Base-by-base conservation (phyloP, 2,113 vertebrate species). In the Ariopsis seemanni region DNA sequence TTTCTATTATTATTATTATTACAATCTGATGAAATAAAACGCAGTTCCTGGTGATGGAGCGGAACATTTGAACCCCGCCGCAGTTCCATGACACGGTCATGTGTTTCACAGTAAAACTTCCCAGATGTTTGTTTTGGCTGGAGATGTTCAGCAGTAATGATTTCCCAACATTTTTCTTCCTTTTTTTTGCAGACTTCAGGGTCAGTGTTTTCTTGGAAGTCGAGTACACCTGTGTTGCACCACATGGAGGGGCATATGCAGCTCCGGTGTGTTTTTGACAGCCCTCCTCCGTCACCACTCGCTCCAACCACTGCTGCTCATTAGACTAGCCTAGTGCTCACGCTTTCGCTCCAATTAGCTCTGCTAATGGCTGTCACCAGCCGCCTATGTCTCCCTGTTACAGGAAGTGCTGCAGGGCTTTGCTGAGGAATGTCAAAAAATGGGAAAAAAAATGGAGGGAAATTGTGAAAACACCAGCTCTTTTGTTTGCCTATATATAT, bases 311-410 rank as follows among this genome's bases (percentile, higher is more conserved):
- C 92, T 91, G 93, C 92, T 94, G 93, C 94, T 95, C 94, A 95
- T 95, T 95, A 95, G 94, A 92, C 91, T 91, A 94, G 92, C 91
- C 94, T 94, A 91, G 88, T 87, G 92, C 91, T 93, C 93, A 92
- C 93, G 92, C 94, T 92, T 93, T 92, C 94, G 92, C 93, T 94
- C 94, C 94, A 94, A 95, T 95, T 95, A 95, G 93, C 92, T 93
- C 90, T 89, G 91, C 93, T 93, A 92, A 92, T 92, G 92, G 92
- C 92, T 94, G 94, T 94, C 91, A 93, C 91, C 94, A 95, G 92
- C 92, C 94, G 92, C 93, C 94, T 93, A 93, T 94, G 92, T 94
- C 94, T 94, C 92, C 77, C 58, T 75, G 82, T 85, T 87, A 95
- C 93, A 92, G 90, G 78, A 67, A 83, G 90, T 86, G 83, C 93